Evolutionary conservation across 2,113 vertebrate genomes (phyloP).

Genomic region (Eulemur macaco): DNA sequence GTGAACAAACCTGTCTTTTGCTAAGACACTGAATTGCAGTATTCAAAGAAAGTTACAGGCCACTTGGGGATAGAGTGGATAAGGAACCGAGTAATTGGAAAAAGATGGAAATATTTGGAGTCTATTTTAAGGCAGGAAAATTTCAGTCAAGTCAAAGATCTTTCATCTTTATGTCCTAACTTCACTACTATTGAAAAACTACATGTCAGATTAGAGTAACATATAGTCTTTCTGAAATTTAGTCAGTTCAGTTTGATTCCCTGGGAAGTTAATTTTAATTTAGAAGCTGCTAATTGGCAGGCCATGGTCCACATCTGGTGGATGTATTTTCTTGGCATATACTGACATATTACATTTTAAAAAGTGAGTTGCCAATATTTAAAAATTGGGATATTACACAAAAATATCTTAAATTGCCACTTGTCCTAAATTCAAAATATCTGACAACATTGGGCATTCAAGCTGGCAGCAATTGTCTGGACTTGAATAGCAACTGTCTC

Average conservation of each 20-base stretch:
- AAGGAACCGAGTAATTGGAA: neutral
- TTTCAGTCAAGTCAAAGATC: neutral
- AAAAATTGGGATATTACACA: neutral
- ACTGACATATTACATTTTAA: neutral
- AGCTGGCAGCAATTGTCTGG: neutral
- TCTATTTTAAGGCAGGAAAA: neutral
- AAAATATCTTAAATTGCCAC: neutral
- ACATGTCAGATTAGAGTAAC: neutral
- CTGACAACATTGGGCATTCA: neutral
- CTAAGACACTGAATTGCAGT: neutral
- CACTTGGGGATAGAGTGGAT: neutral
- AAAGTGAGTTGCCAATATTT: slow-evolving; percentile 9
- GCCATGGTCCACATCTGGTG: neutral
- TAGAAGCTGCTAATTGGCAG: slow-evolving; percentile 23
- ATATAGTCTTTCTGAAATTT: neutral
- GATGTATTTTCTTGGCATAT: neutral
- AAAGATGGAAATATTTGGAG: neutral
- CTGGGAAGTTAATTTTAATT: slow-evolving; percentile 38
- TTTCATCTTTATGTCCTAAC: neutral
- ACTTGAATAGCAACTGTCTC: neutral
- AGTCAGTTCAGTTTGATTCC: neutral
- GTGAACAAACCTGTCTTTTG: neutral
- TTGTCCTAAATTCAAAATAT: slow-evolving; percentile 33
- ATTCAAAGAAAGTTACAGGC: neutral
- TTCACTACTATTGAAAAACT: slow-evolving; percentile 13